Base-by-base conservation (phyloP, 2,888 invertebrate genomes). In the Dascillus cervinus region DNA sequence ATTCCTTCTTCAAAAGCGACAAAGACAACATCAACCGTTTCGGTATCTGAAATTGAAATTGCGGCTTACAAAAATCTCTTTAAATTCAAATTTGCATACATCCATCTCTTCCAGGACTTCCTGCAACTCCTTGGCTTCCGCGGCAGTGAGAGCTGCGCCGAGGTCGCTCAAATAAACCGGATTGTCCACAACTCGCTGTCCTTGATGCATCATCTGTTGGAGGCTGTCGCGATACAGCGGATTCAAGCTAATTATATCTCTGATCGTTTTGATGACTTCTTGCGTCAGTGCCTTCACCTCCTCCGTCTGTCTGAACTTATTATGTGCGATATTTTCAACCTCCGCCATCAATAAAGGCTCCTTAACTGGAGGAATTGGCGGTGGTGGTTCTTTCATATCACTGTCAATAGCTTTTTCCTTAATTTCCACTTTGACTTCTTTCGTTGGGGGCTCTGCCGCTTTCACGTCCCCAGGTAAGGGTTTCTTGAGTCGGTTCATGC, bases 121-220 rank as follows among this genome's bases (percentile, higher is more conserved):
- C 62, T 98, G 98, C 22, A 97, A 69, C 54, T 98, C 97, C 2
- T 75, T 70, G 1, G 92, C 82, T 50, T 96, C 95, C 0, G 90
- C 89, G 13, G 89, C 89, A 0, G 95, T 94, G 29, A 97, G 70
- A 2, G 95, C 91, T 4, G 95, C 96, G 24, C 95, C 97, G 30
- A 98, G 71, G 67, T 98, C 97, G 51, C 94, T 90, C 26, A 98
- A 70, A 65, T 97, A 97, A 9, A 96, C 88, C 0, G 98, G 98
- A 72, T 99, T 97, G 65, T 98, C 98, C 6, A 96, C 89, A 13
- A 97, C 92, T 34, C 94, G 74, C 64, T 95, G 94, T 2, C 95
- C 95, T 54, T 94, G 92, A 50, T 95, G 92, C 53, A 98, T 70
- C 82, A 98, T 92, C 66, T 96, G 94, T 57, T 94, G 91, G n/a